Conservation (phyloP, 30 jellyfish, hydroid and myxozoan genomes). For the Catostylus mosaicus region DNA sequence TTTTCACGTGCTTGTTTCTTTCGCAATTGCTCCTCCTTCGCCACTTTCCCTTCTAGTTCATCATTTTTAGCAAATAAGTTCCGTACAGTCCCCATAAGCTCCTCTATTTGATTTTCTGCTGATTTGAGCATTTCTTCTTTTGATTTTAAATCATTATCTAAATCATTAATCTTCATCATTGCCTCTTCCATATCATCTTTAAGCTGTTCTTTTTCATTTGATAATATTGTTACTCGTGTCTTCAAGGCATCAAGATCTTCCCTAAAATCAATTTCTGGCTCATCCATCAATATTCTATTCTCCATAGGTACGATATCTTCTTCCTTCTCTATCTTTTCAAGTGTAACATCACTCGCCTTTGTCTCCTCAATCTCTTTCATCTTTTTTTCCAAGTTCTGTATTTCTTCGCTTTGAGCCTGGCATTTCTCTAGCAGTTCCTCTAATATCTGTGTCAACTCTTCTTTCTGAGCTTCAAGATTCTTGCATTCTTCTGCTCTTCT, state of each 20-base stretch:
- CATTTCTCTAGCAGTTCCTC: slow-evolving; percentile 53
- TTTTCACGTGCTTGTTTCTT: background rate
- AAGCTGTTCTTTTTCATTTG: slow-evolving; percentile 19
- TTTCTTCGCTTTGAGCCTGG: slow-evolving; percentile 12
- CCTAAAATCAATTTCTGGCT: background rate
- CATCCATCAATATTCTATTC: slow-evolving; percentile 4
- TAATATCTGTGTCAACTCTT: slow-evolving; percentile 28
- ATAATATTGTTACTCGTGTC: slow-evolving; percentile 2
- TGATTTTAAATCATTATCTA: background rate
- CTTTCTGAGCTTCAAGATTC: slow-evolving; percentile 33
- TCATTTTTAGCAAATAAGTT: slow-evolving; percentile 4
- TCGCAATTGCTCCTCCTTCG: background rate
- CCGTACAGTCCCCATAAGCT: slow-evolving; percentile 30
- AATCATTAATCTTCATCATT: background rate
- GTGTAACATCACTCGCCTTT: slow-evolving; percentile 5
- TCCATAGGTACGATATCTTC: slow-evolving; percentile 4
- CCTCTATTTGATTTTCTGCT: slow-evolving; percentile 62
- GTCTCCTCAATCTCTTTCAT: slow-evolving; percentile 3
- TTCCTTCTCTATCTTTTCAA: background rate
- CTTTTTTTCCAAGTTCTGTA: slow-evolving; percentile 14
- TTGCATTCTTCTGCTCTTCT: slow-evolving; percentile 3
- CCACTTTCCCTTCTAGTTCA: background rate
- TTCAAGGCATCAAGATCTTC: slow-evolving; percentile 20
- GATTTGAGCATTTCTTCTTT: slow-evolving; percentile 13
- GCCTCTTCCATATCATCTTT: background rate